phyloP scores from a whole-genome alignment of 2,888 invertebrate species.

The Elgonia sp. region DNA sequence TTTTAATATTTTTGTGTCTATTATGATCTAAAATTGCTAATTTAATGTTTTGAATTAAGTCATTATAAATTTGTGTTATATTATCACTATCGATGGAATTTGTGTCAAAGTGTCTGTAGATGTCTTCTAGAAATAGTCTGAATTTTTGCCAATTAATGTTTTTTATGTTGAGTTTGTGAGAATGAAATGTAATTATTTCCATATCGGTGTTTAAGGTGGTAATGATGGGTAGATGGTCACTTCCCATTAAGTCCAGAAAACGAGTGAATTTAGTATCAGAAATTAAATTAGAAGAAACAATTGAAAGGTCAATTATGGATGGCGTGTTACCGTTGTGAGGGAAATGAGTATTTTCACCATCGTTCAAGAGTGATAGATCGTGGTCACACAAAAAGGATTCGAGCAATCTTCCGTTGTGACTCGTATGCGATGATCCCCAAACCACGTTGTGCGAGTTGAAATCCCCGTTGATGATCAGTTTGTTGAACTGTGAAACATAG shows the following conservation, averaged over 20 bases:
- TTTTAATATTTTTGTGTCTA: too few species aligned
- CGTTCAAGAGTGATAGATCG: not conserved
- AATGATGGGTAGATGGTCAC: constrained; percentile 12
- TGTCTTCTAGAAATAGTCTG: not conserved
- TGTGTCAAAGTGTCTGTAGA: not conserved
- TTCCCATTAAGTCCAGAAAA: not conserved
- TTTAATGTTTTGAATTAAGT: too few species aligned
- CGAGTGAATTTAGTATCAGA: not conserved
- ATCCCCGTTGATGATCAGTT: constrained; percentile 24
- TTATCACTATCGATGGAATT: not conserved
- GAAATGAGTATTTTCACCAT: constrained; percentile 18
- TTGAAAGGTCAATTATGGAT: constrained; percentile 13
- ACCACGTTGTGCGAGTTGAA: constrained; percentile 20
- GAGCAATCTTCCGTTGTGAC: not conserved
- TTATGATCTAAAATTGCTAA: too few species aligned
- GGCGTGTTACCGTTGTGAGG: constrained; percentile 11
- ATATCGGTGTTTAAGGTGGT: not conserved
- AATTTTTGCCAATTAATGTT: not conserved
- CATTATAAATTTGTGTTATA: too few species aligned
- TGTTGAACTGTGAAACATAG: not conserved
- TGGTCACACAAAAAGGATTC: not conserved
- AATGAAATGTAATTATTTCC: not conserved
- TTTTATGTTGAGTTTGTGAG: not conserved
- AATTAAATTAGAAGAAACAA: not conserved
- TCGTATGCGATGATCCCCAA: not conserved